Percentiles rank a stretch among this genome's conserved stretches.
These are phyloP conservation scores for Dendroctonus ponderosae DNA, from an alignment of 1,140 invertebrate genomes.

Conservation along the genomic window DNA sequence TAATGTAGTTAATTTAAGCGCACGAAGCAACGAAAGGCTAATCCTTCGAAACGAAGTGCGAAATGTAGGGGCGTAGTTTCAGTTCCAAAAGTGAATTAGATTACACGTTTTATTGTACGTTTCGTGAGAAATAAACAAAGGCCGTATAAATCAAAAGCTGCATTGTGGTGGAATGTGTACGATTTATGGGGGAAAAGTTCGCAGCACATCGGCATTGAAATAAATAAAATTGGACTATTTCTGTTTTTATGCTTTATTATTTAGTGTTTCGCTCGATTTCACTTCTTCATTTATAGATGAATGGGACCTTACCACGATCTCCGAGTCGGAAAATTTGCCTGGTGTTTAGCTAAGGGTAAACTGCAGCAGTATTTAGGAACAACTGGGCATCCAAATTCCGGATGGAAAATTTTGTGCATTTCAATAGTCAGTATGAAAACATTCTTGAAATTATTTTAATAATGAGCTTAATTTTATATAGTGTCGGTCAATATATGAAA, in stretches of 20 bases:
- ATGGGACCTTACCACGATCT: not conserved
- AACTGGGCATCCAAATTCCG: too few species aligned
- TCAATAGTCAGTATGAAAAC: too few species aligned
- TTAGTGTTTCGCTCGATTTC: not conserved
- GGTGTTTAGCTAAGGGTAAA: not conserved
- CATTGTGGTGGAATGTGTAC: constrained; percentile 17
- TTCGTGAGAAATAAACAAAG: constrained; percentile 23
- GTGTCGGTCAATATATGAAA: too few species aligned
- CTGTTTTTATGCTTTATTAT: constrained; percentile 1
- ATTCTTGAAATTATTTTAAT: too few species aligned
- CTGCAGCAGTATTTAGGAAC: not conserved
- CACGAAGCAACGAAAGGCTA: constrained; percentile 9
- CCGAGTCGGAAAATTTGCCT: not conserved
- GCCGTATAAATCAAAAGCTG: constrained; percentile 19
- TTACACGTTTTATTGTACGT: constrained; percentile 22
- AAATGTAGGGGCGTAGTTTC: constrained; percentile 24
- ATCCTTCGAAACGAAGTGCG: constrained; percentile 11
- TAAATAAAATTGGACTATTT: not conserved
- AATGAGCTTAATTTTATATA: too few species aligned
- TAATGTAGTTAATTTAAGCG: too few species aligned
- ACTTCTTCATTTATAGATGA: not conserved
- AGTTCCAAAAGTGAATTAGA: constrained; percentile 20
- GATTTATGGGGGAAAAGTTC: constrained; percentile 8
- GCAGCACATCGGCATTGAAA: not conserved
- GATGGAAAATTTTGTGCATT: too few species aligned